Evolutionary conservation across 2,888 invertebrate species (phyloP).

Genomic region (Hipparchia semele): DNA sequence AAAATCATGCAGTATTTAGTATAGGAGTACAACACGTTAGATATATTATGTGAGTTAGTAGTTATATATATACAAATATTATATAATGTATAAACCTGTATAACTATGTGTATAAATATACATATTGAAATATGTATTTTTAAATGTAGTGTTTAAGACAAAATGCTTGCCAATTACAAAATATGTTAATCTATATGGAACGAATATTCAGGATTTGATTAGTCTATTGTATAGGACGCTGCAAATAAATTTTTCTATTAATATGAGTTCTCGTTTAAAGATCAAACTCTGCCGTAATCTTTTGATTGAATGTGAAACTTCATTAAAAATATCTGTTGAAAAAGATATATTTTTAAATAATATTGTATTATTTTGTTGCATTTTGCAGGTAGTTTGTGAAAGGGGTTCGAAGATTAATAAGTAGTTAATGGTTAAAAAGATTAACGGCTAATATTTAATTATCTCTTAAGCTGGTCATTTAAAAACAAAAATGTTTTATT

Average conservation of each 20-base stretch:
- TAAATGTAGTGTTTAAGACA: constrained; percentile 1
- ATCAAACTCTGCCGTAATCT: too few species aligned
- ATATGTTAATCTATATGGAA: not conserved
- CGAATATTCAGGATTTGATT: not conserved
- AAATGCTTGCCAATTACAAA: constrained; percentile 15
- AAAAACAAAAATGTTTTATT: too few species aligned
- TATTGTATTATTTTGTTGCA: not conserved
- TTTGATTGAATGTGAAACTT: too few species aligned
- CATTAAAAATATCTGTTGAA: too few species aligned
- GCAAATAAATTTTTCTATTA: not conserved
- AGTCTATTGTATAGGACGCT: not conserved
- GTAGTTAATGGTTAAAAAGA: too few species aligned
- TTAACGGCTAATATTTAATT: too few species aligned
- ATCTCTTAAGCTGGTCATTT: too few species aligned
- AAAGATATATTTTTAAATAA: not conserved
- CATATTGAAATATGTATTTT: constrained; percentile 5
- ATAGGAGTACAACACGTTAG: constrained; percentile 23
- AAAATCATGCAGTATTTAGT: constrained; percentile 37
- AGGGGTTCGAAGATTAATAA: not conserved
- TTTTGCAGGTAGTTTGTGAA: not conserved
- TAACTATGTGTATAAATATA: constrained; percentile 5
- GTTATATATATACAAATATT: constrained; percentile 21
- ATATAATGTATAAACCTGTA: constrained; percentile 9
- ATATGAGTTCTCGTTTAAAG: too few species aligned
- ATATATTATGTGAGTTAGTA: not conserved